Evolutionary conservation across 2,797 vertebrate species (phyloP), one percentile per base, ranked within the genome.

Genomic region (Acomys russatus): DNA sequence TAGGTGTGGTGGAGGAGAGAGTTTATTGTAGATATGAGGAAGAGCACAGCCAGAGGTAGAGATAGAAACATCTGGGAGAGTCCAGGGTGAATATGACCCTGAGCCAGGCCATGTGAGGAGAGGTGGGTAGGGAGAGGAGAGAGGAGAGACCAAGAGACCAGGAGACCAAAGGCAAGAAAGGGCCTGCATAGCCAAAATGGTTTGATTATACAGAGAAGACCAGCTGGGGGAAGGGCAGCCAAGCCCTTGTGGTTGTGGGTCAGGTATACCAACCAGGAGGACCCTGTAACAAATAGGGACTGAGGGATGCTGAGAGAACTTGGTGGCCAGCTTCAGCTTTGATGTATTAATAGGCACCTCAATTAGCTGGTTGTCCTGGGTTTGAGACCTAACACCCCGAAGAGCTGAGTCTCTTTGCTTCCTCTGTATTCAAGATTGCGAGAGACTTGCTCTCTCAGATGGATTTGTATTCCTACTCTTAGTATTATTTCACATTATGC

Each of bases 381-480:
- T 84, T 49, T 84, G 63, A 85, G 63, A 85, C 28, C 80, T 66
- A 84, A 84, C 17, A 66, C 10, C 64, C 74, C 90, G 54, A 77
- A 88, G 63, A 33, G 22, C 35, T 56, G 88, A 77, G 61, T 64
- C 77, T 54, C 44, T 93, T 83, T 87, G 17, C 4, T 2, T 6
- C 0, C 2, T 25, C 63, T 30, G 0, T n/a, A 28, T 83, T 1
- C 3, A 86, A 89, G 76, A 77, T 61, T 33, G 0, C n/a, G 63
- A 88, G 63, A 82, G 44, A 35, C 20, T 90, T 87, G 33, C 11
- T 96, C 88, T 91, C 73, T 90, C 71, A 92, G 92, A 94, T 56
- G 66, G 83, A 44, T 49, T 11, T 54, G 22, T 38, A 12, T 70
- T 59, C 11, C 2, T 8, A 5, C 5, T n/a, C 77, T 66, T 9